phyloP scores from a whole-genome alignment of 2,113 vertebrate genomes.

The Elanus axillaris region DNA sequence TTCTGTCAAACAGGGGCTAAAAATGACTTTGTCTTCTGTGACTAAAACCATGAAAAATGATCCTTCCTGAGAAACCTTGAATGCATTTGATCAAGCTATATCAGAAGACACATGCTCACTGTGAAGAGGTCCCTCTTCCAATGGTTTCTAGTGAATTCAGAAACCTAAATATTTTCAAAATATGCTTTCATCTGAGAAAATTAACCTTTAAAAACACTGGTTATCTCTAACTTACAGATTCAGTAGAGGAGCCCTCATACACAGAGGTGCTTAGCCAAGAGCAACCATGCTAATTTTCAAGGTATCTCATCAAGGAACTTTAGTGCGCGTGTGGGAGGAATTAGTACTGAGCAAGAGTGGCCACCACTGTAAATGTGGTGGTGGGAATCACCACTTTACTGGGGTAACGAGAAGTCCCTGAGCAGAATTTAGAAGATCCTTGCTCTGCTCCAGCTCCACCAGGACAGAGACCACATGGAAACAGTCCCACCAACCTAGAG shows the following conservation, averaged over 20 bases:
- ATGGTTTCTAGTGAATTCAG: not conserved
- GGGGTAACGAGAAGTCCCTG: fast-evolving
- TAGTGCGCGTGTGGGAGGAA: fast-evolving
- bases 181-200: not conserved
- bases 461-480: not conserved
- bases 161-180: not conserved
- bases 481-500: not conserved
- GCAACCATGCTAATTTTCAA: not conserved
- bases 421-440: not conserved
- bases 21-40: not conserved
- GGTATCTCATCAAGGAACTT: not conserved
- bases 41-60: not conserved
- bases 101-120: not conserved
- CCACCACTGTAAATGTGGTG: not conserved
- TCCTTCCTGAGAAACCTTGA: not conserved
- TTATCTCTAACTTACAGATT: not conserved
- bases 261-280: not conserved
- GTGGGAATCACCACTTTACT: not conserved
- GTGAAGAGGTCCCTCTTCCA: not conserved
- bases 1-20: not conserved
- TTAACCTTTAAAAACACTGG: not conserved
- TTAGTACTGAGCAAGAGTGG: not conserved
- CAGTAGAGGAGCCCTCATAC: not conserved
- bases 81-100: not conserved
- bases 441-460: not conserved